A percentile compares a stretch with the other conserved stretches of the same genome.
phyloP scores from a whole-genome alignment of 92 coral and sea anemone genomes.

The Heteractis magnifica region DNA sequence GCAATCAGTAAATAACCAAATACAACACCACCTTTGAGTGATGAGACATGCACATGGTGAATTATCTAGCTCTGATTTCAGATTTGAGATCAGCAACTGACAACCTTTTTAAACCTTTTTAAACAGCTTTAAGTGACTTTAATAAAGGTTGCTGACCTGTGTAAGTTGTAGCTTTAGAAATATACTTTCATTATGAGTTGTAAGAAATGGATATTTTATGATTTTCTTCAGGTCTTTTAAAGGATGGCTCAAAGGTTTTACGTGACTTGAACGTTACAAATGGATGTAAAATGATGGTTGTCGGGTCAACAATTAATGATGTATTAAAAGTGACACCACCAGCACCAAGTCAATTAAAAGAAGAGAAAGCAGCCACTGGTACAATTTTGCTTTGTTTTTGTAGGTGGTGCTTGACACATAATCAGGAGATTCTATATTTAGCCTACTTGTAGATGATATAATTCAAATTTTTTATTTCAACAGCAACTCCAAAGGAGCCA shows the following conservation, averaged over 20 bases:
- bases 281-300: constrained; percentile 97
- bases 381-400: neutral
- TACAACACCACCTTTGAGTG: too few relatives aligned
- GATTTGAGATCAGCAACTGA: too few relatives aligned
- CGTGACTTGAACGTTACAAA: constrained; percentile 75
- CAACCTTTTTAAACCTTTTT: too few relatives aligned
- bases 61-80: too few relatives aligned
- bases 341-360: constrained; percentile 88
- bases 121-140: too few relatives aligned
- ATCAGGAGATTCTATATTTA: neutral
- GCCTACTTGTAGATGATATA: neutral
- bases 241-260: constrained; percentile 88
- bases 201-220: neutral
- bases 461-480: neutral
- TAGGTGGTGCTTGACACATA: neutral
- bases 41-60: too few relatives aligned
- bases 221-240: constrained; percentile 67
- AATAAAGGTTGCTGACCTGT: too few relatives aligned
- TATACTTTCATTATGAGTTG: too few relatives aligned
- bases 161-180: too few relatives aligned
- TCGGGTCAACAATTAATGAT: constrained; percentile 97
- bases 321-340: constrained; percentile 95
- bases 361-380: constrained; percentile 82
- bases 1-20: too few relatives aligned
- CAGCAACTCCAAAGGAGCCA: constrained; percentile 87